Evolutionary conservation across 2,888 invertebrate genomes (phyloP), one percentile per base, ranked within the genome.

Genomic region (Eubasilissa splendida): DNA sequence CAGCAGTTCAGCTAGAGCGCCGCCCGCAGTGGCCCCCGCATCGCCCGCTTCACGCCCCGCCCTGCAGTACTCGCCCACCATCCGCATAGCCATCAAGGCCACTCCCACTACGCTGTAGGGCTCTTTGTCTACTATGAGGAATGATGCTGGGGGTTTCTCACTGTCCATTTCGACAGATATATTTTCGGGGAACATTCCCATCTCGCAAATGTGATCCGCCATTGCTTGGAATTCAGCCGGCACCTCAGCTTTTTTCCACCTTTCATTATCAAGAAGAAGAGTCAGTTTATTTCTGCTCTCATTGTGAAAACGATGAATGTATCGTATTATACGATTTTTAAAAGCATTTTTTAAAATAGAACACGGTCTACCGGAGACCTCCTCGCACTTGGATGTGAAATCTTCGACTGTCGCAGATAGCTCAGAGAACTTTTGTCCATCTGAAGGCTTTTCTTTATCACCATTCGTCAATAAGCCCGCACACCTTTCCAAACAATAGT

Each of bases 161-260:
- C 52, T 84, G 84, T 77, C 81, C 54, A 59, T 87, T 86, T 86
- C 88, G 83, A 75, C 86, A 85, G 10, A 82, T 65, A 86, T 87
- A 84, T 86, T 85, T 84, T 83, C 82, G 22, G 91, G 91, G 86
- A 92, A 92, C 85, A 88, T 87, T 79, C 91, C 89, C 83, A 87
- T 87, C 84, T 91, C 90, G 86, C 90, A 90, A 85, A 96, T 93
- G 85, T 93, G 92, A 87, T 94, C 93, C 56, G 97, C 94, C 82
- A 98, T 92, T 85, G 93, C 92, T 89, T 99, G 99, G 87, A 98
- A 95, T 87, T 97, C 96, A 84, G 92, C 91, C 0, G 98, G 96
- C 75, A 99, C 96, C 86, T 98, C 97, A 4, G 97, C 96, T 85
- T 95, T 94, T 86, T 96, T 97, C 99, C 99, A 99, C 82, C 96